These are phyloP conservation scores for Natrix natrix DNA, from an alignment of 2,797 vertebrate species.

Conservation along the genomic window DNA sequence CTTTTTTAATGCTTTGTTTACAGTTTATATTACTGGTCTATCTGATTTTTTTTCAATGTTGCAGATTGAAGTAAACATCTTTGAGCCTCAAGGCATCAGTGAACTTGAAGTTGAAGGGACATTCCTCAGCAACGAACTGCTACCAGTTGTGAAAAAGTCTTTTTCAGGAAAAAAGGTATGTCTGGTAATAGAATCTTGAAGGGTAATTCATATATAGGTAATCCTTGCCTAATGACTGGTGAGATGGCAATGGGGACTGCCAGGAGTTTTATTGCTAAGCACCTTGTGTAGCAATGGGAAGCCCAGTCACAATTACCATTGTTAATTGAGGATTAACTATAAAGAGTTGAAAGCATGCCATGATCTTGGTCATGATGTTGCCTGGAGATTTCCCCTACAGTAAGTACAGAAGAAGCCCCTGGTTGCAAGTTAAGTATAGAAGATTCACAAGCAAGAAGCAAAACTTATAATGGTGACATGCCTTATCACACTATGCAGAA, in stretches of 20 bases:
- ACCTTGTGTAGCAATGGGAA: background rate
- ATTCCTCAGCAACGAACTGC: constrained; percentile 86
- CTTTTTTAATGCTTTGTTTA: background rate
- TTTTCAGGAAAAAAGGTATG: constrained; percentile 83
- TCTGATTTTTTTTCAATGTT: background rate
- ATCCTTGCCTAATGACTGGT: background rate
- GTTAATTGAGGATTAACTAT: background rate
- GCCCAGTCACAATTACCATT: background rate
- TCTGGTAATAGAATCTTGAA: background rate
- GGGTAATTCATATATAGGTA: background rate
- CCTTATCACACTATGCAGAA: background rate
- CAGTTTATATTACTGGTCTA: background rate
- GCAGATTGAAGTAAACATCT: constrained; percentile 81
- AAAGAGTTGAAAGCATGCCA: background rate
- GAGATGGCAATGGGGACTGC: background rate
- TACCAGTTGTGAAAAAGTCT: constrained; percentile 79
- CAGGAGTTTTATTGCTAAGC: background rate
- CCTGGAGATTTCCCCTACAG: background rate
- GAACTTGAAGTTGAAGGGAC: constrained; percentile 78
- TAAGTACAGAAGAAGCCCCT: background rate
- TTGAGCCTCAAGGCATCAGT: constrained; percentile 85
- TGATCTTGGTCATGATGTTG: background rate
- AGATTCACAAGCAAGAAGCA: background rate
- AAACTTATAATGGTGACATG: background rate
- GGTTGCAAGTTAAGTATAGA: background rate